These are phyloP conservation scores for Falco naumanni DNA, from an alignment of 2,797 vertebrate genomes.

Conservation along the genomic window DNA sequence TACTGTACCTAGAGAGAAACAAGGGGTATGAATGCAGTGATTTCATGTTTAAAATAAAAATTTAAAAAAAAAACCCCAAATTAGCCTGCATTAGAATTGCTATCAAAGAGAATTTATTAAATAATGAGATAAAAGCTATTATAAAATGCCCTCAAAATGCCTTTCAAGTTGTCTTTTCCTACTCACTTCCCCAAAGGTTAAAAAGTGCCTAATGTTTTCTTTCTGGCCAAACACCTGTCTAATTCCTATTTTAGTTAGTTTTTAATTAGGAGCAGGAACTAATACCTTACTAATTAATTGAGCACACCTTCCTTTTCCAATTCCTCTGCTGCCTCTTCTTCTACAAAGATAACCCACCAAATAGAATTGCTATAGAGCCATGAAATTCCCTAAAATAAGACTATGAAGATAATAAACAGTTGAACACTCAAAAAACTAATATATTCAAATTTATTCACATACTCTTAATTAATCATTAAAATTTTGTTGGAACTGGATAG, in stretches of 20 bases:
- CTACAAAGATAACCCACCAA: conserved; percentile 11
- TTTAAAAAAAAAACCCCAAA: not conserved
- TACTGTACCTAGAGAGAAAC: not conserved
- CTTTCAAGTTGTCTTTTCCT: not conserved
- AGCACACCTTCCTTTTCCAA: conserved; percentile 22
- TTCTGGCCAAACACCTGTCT: conserved; percentile 68
- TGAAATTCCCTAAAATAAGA: conserved; percentile 45
- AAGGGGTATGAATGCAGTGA: not conserved
- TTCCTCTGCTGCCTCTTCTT: conserved; percentile 19
- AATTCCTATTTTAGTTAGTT: conserved; percentile 67
- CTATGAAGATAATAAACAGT: conserved; percentile 41
- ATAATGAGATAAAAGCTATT: not conserved
- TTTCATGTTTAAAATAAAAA: not conserved
- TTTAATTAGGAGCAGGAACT: conserved; percentile 69
- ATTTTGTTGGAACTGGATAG: conserved; percentile 2
- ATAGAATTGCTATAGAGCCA: not conserved
- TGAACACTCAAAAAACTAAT: conserved; percentile 18
- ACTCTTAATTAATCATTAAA: conserved; percentile 58
- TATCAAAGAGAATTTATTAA: not conserved
- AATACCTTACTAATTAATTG: conserved; percentile 71
- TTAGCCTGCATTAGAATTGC: not conserved
- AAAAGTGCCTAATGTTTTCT: conserved; percentile 42
- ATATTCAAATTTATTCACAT: conserved; percentile 59
- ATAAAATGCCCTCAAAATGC: not conserved
- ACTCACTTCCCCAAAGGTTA: not conserved